Evolutionary conservation across 2,888 invertebrate genomes (phyloP), one percentile per base, ranked within the genome.

Genomic region (Drosophila melanosoma): DNA sequence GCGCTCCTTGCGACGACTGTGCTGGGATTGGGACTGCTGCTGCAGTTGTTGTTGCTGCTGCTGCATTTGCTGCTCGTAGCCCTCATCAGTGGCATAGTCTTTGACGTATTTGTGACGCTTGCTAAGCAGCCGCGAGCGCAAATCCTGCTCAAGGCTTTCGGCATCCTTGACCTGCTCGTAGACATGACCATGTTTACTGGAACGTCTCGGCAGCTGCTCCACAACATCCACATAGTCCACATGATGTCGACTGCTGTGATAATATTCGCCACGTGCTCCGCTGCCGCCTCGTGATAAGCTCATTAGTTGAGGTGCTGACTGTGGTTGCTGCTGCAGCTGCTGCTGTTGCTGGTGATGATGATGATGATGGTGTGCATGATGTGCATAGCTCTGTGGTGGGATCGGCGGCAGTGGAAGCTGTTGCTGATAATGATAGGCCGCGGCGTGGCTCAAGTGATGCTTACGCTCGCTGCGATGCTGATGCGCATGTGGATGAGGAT

Each of bases 41-140:
- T 54, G 54, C 5, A 26, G 54, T n/a, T 26, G 66, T 52, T 77
- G 77, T 4, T 45, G 42, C 11, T 42, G 42, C 40, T 79, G n/a
- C 42, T 62, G 57, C 32, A 42, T 59, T 29, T 80, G 80, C 35
- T 80, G 81, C 36, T 91, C 83, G 26, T 87, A 87, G 17, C 81
- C 78, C 52, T 80, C 90, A 67, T 82, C 87, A 67, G 61, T 72
- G 66, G 79, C 91, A 58, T 73, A 91, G 7, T 94, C 94, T 65
- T 94, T 94, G 69, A 95, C 96, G 86, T 96, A 96, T 89, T 94
- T 95, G 92, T 95, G 95, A 82, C 95, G 94, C 92, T 96, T 96
- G 91, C 95, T 96, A 29, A 96, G 91, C 77, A 96, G 93, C 87
- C 97, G 94, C 83, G 96, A 96, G 81, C 97, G 94, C 89, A 97